These are phyloP conservation scores for Diuraphis noxia DNA, from an alignment of 1,140 invertebrate species.

Conservation along the genomic window DNA sequence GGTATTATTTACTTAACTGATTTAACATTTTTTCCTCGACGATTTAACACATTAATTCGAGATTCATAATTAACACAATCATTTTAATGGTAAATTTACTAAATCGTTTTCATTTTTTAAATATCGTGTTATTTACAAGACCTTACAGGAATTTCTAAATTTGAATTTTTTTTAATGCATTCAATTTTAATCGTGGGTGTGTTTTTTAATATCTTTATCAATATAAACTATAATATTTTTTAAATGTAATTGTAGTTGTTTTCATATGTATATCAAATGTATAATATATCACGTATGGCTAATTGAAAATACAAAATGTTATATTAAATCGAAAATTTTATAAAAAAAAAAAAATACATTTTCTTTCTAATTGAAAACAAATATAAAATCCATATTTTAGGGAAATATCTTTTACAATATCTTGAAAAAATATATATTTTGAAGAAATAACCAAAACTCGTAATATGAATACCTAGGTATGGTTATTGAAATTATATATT, in stretches of 20 bases:
- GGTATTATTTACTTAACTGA: neutral
- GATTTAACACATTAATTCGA: neutral
- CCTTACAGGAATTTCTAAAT: neutral
- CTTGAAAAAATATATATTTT: neutral
- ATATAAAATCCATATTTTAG: neutral
- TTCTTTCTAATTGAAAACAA: neutral
- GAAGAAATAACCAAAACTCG: neutral
- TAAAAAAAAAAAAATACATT: neutral
- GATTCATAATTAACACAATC: neutral
- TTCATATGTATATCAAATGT: too few relatives aligned
- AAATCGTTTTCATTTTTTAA: neutral
- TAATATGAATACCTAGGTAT: too few relatives aligned
- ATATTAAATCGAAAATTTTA: neutral
- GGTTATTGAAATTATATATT: neutral
- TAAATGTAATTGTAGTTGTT: neutral
- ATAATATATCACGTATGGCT: neutral
- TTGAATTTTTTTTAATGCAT: neutral
- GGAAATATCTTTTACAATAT: too few relatives aligned
- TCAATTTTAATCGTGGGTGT: neutral
- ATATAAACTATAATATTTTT: neutral
- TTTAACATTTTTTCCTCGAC: neutral
- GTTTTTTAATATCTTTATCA: neutral
- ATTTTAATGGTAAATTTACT: neutral
- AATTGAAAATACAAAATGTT: neutral
- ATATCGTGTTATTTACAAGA: neutral